Base-by-base conservation (phyloP, 1,140 invertebrate genomes). In the Drosophila arizonae region DNA sequence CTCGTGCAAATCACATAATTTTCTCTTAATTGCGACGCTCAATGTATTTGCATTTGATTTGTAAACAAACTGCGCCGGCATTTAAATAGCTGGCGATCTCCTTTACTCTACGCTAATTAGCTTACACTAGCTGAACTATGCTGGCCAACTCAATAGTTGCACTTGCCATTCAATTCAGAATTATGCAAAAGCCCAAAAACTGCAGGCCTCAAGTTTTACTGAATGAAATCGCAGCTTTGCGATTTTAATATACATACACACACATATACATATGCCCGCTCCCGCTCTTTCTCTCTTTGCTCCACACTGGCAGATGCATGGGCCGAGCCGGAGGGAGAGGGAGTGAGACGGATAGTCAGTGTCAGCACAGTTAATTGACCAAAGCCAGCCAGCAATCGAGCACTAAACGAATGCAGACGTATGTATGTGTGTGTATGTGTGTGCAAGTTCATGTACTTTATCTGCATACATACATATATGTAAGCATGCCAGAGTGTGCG, bases 311-410 rank as follows among this genome's bases (percentile, higher is more conserved):
- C 33, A 36, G 33, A 11, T 9, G 33, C 33, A 0, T 8, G 4
- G 43, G 43, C 6, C 0, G 15, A 9, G 43, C 4, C 43, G n/a
- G 5, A 45, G 43, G n/a, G 6, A 46, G 43, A 46, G 43, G 43
- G 43, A 46, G 43, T 17, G 43, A 39, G 43, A 17, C 43, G n/a
- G 43, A 46, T 46, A 46, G 66, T 69, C 68, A 61, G 54, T 76
- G 76, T 84, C 80, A 79, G 76, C 72, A 79, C 61, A 79, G 66
- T 79, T 84, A 80, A 84, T 84, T 84, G 80, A 84, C 79, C 50
- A 72, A 72, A 79, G 63, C 45, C 28, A 55, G n/a, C 10, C 62
- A 57, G 13, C 60, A 50, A 66, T 66, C 69, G 60, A 77, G 54
- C 41, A 67, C 8, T 51, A 46, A n/a, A 15, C 48, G 50, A 24